Evolutionary conservation across 2,888 invertebrate species (phyloP), one percentile per base, ranked within the genome.

Genomic region (Parapristionchus giblindavisi): DNA sequence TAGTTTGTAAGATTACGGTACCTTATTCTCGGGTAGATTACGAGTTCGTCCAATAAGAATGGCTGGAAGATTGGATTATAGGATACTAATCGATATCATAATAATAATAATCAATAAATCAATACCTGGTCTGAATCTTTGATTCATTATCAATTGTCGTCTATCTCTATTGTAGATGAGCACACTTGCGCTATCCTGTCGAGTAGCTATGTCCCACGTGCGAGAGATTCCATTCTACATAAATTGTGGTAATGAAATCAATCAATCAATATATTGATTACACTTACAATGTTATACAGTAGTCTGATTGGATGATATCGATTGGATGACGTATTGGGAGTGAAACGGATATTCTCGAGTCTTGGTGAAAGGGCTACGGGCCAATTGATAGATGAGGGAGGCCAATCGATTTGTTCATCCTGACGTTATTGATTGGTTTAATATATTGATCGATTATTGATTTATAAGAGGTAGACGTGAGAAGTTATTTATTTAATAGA

Each of bases 141-240:
- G 78, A 8, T 76, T 56, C 0, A 83, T 58, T 3, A 86, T 21
- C 6, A 84, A 58, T 36, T 78, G 73, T 21, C 80, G 76, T 2
- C 68, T 78, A 11, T 68, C 77, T 48, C 68, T 78, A 65, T 86
- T 81, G 71, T 79, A 83, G 2, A 86, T 76, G 56, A 85, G 77
- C 14, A 80, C 79, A 0, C 81, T 76, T 1, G 81, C 79, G 3
- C 77, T 78, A 68, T 83, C 79, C 2, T 75, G 74, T 24, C 78
- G 77, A 17, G 80, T 77, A 4, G 83, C 81, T 54, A 85, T 63
- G 75, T 85, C 85, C 84, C 85, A 85, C 17, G 60, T 77, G 0
- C 82, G 76, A 29, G 75, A 77, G 4, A 78, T 75, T 21, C 78
- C 79, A 14, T 81, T 75, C 82, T 82, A 32, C 24, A 80, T 21